Conservation (phyloP, 2,888 invertebrate species). For the Lagria hirta region DNA sequence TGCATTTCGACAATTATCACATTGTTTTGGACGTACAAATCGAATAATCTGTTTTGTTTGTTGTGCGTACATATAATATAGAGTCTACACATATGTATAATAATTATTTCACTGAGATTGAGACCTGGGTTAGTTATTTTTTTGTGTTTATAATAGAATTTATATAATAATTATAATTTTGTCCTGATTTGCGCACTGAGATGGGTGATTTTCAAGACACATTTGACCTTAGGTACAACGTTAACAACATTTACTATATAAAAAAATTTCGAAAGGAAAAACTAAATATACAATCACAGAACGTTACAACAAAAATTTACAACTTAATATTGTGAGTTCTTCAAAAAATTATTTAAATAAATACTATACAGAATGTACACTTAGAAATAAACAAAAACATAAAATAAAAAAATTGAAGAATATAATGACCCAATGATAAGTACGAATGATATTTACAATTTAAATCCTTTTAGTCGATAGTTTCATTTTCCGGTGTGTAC, state of each 20-base stretch:
- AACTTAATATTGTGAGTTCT: conserved; percentile 36
- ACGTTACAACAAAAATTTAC: conserved; percentile 46
- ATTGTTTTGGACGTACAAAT: conserved; percentile 42
- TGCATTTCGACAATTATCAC: conserved; percentile 43
- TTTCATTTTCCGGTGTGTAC: conserved; percentile 41
- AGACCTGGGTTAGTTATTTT: conserved; percentile 39
- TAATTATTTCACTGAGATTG: conserved; percentile 40
- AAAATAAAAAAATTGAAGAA: too few relatives aligned
- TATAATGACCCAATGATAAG: conserved; percentile 35
- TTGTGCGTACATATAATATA: conserved; percentile 40
- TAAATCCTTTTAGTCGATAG: conserved; percentile 21
- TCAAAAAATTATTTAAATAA: conserved; percentile 46
- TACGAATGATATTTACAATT: conserved; percentile 38
- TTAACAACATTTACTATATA: conserved; percentile 41
- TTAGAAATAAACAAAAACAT: conserved; percentile 39
- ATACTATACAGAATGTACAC: conserved; percentile 55
- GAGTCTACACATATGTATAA: conserved; percentile 29
- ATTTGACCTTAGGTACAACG: conserved; percentile 50
- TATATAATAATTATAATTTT: conserved; percentile 35
- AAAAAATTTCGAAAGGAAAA: conserved; percentile 41
- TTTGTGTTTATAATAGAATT: conserved; percentile 27
- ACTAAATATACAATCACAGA: conserved; percentile 51
- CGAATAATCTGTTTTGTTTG: conserved; percentile 39
- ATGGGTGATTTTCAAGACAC: conserved; percentile 44
- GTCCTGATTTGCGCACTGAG: conserved; percentile 49